Percentiles rank a stretch among this genome's conserved stretches.
phyloP scores from a whole-genome alignment of 2,888 invertebrate species.

The Malthinus seriepunctatus region DNA sequence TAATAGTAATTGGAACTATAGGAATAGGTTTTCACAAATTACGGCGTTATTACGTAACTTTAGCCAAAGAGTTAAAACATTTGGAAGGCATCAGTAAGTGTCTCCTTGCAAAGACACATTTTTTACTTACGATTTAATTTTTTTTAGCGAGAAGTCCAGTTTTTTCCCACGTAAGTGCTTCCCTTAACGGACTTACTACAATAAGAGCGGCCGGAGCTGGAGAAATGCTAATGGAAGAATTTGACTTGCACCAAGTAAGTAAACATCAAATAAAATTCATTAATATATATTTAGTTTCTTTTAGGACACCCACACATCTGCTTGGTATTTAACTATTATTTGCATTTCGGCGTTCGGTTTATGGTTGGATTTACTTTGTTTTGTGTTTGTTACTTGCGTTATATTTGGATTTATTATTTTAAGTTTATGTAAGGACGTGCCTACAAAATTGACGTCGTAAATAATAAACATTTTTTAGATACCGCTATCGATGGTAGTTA shows the following conservation, averaged over 20 bases:
- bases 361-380: constrained; percentile 72
- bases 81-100: constrained; percentile 58
- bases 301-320: constrained; percentile 70
- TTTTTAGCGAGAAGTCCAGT: constrained; percentile 67
- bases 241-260: constrained; percentile 64
- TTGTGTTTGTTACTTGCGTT: constrained; percentile 67
- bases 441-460: neutral
- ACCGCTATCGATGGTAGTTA: constrained; percentile 46
- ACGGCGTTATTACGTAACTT: constrained; percentile 66
- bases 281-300: constrained; percentile 3
- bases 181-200: constrained; percentile 80
- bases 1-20: constrained; percentile 64
- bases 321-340: constrained; percentile 69
- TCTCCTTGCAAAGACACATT: neutral
- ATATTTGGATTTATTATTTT: constrained; percentile 66
- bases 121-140: neutral
- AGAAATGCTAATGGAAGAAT: constrained; percentile 66
- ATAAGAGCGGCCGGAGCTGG: constrained; percentile 77
- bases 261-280: neutral
- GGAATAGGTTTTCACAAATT: constrained; percentile 66
- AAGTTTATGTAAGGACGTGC: constrained; percentile 58
- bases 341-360: constrained; percentile 73
- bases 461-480: constrained; percentile 3
- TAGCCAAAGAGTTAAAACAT: constrained; percentile 73
- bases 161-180: constrained; percentile 83